Evolutionary conservation across 2,888 invertebrate species (phyloP), one percentile per base, ranked within the genome.

Genomic region (Chironomus tentans): DNA sequence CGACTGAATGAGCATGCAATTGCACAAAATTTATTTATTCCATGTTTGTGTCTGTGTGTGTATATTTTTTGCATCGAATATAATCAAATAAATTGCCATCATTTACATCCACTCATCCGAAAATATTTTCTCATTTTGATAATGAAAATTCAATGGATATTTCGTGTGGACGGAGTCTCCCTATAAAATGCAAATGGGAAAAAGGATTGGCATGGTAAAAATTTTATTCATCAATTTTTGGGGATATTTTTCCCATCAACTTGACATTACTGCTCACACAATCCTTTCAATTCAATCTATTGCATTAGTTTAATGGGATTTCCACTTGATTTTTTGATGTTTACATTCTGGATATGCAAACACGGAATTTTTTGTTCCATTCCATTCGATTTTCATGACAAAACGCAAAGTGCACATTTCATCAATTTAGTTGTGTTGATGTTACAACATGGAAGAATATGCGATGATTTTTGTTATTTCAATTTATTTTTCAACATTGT

Each of bases 231-330:
- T 3, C 18, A 22, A 68, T 24, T 68, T 68, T 68, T 28, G 15
- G n/a, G 24, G 28, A 38, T 38, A 38, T 38, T 28, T 68, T 68
- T 15, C 24, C 24, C 10, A 68, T 68, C 68, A 68, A 38, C 38
- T 68, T 68, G 68, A 68, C 68, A 50, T 50, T 50, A 15, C 38
- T 15, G 15, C 50, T 15, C 13, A 50, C 38, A 38, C 50, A 50
- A 50, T 50, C 50, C 50, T 50, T 50, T 50, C 50, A 50, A 50
- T n/a, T 15, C 22, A 71, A 71, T 38, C 38, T 38, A 24, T 71
- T 71, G 70, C 70, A 71, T 71, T 71, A 71, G 70, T 71, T 6
- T 71, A 71, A 71, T 71, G 56, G 50, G 46, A 50, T 71, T 24
- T 50, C 6, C 22, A 18, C 12, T 48, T 7, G 38, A 38, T 38